phyloP scores from a whole-genome alignment of 2,113 vertebrate species.

The Oostethus manadensis region DNA sequence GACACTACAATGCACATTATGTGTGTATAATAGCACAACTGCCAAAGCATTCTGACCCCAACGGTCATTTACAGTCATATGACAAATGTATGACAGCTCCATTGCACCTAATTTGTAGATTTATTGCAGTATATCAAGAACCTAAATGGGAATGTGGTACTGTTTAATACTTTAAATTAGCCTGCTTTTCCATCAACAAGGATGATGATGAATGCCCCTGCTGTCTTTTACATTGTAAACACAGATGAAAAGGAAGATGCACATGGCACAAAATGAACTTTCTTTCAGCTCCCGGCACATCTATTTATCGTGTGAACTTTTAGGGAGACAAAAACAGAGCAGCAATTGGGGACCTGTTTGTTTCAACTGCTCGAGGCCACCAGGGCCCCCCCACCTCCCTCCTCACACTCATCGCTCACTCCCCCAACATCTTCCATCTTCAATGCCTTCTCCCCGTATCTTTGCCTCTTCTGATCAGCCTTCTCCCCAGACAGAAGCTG shows the following conservation, averaged over 20 bases:
- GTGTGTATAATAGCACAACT: too few relatives aligned
- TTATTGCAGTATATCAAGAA: too few relatives aligned
- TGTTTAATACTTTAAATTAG: too few relatives aligned
- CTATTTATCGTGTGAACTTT: conserved; percentile 52
- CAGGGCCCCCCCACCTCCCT: conserved; percentile 51
- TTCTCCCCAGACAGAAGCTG: conserved; percentile 78
- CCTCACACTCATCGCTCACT: conserved; percentile 44
- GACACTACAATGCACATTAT: too few relatives aligned
- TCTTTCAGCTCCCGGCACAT: conserved; percentile 24
- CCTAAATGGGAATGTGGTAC: too few relatives aligned
- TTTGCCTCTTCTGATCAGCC: conserved; percentile 58
- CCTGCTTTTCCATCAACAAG: neutral
- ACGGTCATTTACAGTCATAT: too few relatives aligned
- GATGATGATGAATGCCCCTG: neutral
- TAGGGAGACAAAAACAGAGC: conserved; percentile 48
- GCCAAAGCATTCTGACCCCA: too few relatives aligned
- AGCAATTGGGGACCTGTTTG: conserved; percentile 58
- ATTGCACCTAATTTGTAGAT: too few relatives aligned
- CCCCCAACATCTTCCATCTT: conserved; percentile 47
- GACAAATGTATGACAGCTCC: too few relatives aligned
- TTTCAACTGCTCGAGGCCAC: conserved; percentile 58
- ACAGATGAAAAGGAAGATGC: neutral
- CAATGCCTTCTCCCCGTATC: conserved; percentile 38
- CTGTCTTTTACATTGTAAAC: neutral
- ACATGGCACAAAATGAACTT: conserved; percentile 22